Conservation (phyloP, 1,140 invertebrate genomes). For the Penaeus vannamei region DNA sequence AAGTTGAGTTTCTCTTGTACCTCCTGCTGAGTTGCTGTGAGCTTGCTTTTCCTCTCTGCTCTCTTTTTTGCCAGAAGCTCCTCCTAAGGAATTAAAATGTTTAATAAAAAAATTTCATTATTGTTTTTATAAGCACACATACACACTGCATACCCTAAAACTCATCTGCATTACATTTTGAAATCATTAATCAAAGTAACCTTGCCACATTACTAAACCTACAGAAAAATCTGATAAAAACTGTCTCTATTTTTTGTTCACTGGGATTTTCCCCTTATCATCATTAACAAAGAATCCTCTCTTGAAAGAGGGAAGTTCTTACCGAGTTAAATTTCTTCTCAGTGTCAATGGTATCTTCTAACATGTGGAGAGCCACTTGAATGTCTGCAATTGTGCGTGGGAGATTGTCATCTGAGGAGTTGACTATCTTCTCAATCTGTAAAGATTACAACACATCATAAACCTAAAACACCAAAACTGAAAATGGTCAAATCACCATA, state of each 20-base stretch:
- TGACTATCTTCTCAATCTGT: constrained; percentile 78
- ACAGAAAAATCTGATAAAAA: not conserved
- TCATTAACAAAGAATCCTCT: no score
- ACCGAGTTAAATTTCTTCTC: constrained; percentile 63
- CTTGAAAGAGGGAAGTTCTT: not conserved
- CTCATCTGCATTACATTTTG: no score
- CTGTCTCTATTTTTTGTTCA: no score
- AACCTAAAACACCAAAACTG: no score
- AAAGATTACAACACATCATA: not conserved
- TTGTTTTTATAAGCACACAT: not conserved
- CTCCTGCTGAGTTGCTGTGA: constrained; percentile 54
- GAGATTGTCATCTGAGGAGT: constrained; percentile 77
- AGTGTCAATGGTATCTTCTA: constrained; percentile 69
- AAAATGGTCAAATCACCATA: no score
- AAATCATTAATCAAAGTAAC: not conserved
- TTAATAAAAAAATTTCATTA: constrained; percentile 70
- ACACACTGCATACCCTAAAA: not conserved
- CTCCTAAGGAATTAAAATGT: constrained; percentile 77
- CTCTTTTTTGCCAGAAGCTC: constrained; percentile 71
- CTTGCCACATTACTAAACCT: not conserved
- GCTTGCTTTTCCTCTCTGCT: constrained; percentile 39
- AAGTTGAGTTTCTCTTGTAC: constrained; percentile 61
- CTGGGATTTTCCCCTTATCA: no score
- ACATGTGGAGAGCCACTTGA: constrained; percentile 78
- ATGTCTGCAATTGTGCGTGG: constrained; percentile 79